Evolutionary conservation across 2,113 vertebrate species (phyloP).

Genomic region (Toxotes jaculatrix): DNA sequence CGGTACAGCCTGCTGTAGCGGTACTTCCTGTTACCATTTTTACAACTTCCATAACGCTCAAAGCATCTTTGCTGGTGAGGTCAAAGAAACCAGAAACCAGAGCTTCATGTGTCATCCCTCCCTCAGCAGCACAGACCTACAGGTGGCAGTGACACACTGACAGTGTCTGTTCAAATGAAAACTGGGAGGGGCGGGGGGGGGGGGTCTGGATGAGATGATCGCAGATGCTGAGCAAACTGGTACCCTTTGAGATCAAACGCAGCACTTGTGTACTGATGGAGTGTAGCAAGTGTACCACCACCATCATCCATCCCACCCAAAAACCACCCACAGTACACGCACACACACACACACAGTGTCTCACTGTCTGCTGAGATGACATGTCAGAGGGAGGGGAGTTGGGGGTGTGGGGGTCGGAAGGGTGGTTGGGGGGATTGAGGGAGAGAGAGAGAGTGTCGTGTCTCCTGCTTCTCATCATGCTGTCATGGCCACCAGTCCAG

Average conservation of each 20-base stretch:
- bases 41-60: too few species aligned
- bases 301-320: not conserved
- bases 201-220: conserved; percentile 15
- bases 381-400: conserved; percentile 39
- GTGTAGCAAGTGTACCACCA: not conserved
- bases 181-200: not conserved
- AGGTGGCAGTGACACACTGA: conserved; percentile 43
- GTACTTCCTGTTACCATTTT: not conserved
- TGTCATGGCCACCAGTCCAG: conserved; percentile 78
- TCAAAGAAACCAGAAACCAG: not conserved
- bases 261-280: conserved; percentile 7
- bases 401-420: not conserved
- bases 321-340: not conserved
- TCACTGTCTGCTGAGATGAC: conserved; percentile 65
- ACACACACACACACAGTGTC: conserved; percentile 39
- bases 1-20: too few species aligned
- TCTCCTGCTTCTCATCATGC: conserved; percentile 86
- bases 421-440: conserved; percentile 10
- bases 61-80: not conserved
- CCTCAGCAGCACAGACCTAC: conserved; percentile 17
- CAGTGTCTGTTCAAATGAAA: conserved; percentile 25
- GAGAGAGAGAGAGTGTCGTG: conserved; percentile 64
- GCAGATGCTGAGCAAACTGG: conserved; percentile 35
- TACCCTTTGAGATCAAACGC: conserved; percentile 24
- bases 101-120: not conserved